Evolutionary conservation across 2,888 invertebrate species (phyloP).

Genomic region (Ormyrus pomaceus): DNA sequence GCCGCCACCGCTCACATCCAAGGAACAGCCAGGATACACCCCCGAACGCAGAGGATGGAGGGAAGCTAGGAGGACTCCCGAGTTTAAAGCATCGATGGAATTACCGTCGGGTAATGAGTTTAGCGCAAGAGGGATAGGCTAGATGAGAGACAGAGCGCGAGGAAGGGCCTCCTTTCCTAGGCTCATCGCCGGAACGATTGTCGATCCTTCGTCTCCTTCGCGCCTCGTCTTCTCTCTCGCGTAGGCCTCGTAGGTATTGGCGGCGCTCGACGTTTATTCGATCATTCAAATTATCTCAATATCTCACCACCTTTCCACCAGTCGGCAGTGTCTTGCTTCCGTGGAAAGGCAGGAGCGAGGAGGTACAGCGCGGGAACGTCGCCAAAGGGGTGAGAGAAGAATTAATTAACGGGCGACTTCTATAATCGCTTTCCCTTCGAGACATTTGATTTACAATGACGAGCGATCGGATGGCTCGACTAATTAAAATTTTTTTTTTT

Average conservation of each 20-base stretch:
- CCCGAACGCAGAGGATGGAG: constrained; percentile 55
- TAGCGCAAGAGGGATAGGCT: constrained; percentile 68
- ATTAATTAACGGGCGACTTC: constrained; percentile 57
- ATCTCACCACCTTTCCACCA: constrained; percentile 54
- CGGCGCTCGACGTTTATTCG: constrained; percentile 65
- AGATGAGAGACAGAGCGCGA: constrained; percentile 62
- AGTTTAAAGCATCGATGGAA: constrained; percentile 73
- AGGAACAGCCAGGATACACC: constrained; percentile 60
- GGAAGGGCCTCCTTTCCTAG: constrained; percentile 41
- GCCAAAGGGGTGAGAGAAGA: constrained; percentile 53
- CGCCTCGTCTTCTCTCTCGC: constrained; percentile 45
- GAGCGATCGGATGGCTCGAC: constrained; percentile 39
- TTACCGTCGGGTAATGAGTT: constrained; percentile 73
- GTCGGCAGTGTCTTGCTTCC: constrained; percentile 7
- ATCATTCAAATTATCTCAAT: constrained; percentile 66
- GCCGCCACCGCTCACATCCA: constrained; percentile 25
- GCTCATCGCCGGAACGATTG: constrained; percentile 48
- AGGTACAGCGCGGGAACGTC: neutral
- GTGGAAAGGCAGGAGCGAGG: constrained; percentile 9
- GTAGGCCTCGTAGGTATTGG: constrained; percentile 51
- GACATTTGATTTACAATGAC: constrained; percentile 53
- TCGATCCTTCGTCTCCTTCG: constrained; percentile 55
- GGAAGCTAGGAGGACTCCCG: constrained; percentile 58
- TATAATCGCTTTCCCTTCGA: constrained; percentile 46
- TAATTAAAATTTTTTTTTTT: constrained; percentile 47